A percentile compares a stretch with the other conserved stretches of the same genome.
Evolutionary conservation across 64 coral and sea anemone species (phyloP).

Genomic region (Cladopsammia gracilis): DNA sequence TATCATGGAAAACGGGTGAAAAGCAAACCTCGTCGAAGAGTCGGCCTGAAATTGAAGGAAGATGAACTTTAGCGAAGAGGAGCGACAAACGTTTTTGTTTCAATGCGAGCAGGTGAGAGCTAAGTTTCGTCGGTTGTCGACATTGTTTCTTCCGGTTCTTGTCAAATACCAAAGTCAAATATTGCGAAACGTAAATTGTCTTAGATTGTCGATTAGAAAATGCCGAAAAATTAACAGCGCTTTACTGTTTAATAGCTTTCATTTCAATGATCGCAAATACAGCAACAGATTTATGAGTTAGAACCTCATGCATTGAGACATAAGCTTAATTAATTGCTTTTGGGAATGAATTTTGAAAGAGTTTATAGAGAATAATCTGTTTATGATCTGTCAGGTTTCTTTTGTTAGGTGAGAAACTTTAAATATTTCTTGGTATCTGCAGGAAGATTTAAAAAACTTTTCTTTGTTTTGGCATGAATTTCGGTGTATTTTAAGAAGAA

Average conservation of each 20-base stretch:
- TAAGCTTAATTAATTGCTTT: too few species aligned
- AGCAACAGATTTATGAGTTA: too few species aligned
- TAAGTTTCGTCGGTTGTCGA: not conserved
- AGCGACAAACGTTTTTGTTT: slow-evolving; percentile 74
- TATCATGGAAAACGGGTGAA: slow-evolving; percentile 30
- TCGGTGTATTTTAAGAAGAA: too few species aligned
- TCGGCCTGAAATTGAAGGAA: not conserved
- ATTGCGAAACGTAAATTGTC: too few species aligned
- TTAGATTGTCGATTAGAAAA: too few species aligned
- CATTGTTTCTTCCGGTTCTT: not conserved
- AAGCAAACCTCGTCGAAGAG: not conserved
- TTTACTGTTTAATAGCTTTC: too few species aligned
- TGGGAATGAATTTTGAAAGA: too few species aligned
- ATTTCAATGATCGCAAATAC: too few species aligned
- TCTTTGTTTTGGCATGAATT: not conserved
- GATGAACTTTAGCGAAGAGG: slow-evolving; percentile 77
- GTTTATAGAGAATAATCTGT: too few species aligned
- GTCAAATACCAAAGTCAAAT: not conserved
- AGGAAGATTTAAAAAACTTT: too few species aligned
- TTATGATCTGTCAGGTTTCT: not conserved
- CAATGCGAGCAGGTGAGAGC: slow-evolving; percentile 82
- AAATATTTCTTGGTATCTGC: not conserved
- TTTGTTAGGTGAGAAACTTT: not conserved
- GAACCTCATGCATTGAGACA: too few species aligned
- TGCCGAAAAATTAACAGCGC: too few species aligned